Conservation (phyloP, 2,888 invertebrate genomes). For the Protonemura montana region DNA sequence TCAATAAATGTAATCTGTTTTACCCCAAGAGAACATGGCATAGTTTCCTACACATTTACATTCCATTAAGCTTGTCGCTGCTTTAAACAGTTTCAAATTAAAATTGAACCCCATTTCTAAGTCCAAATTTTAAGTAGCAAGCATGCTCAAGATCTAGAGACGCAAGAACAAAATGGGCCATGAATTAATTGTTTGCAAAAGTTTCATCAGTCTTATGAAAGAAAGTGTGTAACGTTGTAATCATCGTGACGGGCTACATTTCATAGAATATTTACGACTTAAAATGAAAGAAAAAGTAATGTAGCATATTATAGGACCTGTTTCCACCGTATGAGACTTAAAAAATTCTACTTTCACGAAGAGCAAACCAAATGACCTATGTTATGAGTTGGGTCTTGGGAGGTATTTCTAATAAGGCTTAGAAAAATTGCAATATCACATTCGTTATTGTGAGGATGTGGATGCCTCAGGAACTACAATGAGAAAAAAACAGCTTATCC, state of each 20-base stretch:
- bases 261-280: not conserved
- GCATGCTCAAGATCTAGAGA: not conserved
- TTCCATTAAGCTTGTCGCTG: not conserved
- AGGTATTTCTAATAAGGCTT: too few relatives aligned
- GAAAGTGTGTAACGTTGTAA: not conserved
- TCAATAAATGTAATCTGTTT: not conserved
- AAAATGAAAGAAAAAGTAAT: not conserved
- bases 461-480: too few relatives aligned
- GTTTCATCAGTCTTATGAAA: not conserved
- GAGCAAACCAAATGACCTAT: too few relatives aligned
- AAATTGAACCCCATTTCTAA: not conserved
- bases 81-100: not conserved
- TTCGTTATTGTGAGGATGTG: too few relatives aligned
- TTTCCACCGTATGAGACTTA: too few relatives aligned
- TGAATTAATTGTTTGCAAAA: not conserved
- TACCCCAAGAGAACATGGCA: not conserved
- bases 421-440: too few relatives aligned
- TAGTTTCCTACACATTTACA: not conserved
- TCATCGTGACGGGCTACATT: not conserved
- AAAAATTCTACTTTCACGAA: too few relatives aligned
- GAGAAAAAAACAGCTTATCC: too few relatives aligned
- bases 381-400: too few relatives aligned
- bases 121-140: not conserved
- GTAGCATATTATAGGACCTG: not conserved
- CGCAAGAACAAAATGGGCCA: not conserved